These are phyloP conservation scores for Dugesia japonica DNA, from an alignment of 2,888 invertebrate genomes.

Conservation along the genomic window DNA sequence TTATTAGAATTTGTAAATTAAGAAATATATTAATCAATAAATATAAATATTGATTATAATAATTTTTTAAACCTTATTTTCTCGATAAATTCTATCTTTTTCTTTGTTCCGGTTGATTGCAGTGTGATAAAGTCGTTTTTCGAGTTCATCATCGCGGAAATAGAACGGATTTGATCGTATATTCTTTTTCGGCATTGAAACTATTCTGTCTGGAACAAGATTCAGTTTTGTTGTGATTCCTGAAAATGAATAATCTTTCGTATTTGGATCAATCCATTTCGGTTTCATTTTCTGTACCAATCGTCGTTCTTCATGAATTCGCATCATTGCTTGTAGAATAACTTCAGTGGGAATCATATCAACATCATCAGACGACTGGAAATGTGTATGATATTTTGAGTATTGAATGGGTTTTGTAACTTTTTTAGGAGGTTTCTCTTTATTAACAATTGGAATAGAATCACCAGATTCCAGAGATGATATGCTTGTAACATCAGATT, in stretches of 20 bases:
- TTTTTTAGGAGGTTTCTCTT: background rate
- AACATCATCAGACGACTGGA: background rate
- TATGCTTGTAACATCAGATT: background rate
- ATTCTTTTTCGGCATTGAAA: conserved; percentile 11
- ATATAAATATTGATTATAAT: too few relatives aligned
- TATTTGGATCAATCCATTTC: conserved; percentile 10
- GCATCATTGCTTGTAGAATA: background rate
- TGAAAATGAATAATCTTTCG: background rate
- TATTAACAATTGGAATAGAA: background rate
- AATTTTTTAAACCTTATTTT: conserved; percentile 4
- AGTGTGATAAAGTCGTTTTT: background rate
- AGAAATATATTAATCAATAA: too few relatives aligned
- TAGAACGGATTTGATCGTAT: background rate
- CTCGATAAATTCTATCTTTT: background rate
- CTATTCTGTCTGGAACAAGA: background rate
- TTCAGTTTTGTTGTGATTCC: background rate
- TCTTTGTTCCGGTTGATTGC: background rate
- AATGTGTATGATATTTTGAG: background rate
- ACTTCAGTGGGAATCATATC: background rate
- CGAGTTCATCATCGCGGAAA: background rate
- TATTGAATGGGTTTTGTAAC: background rate
- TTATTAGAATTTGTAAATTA: too few relatives aligned
- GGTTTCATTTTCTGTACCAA: background rate
- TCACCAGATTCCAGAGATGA: background rate
- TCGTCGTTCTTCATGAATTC: background rate